Conservation (phyloP, 2,113 vertebrate species). For the Mobula birostris region DNA sequence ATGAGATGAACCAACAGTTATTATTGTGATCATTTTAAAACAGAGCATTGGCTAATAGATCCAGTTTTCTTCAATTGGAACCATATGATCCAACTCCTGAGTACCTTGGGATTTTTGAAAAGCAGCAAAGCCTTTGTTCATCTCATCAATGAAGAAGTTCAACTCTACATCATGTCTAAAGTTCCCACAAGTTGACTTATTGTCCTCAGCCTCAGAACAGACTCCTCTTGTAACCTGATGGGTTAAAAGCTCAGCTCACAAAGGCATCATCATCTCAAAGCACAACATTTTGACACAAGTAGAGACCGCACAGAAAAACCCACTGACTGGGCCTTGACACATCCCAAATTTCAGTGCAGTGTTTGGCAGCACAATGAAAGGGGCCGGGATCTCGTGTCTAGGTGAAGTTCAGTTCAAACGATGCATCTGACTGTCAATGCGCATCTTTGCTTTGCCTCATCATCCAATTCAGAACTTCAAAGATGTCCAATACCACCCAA, state of each 20-base stretch:
- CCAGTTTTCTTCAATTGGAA: neutral
- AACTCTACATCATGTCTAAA: neutral
- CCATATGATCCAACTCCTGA: neutral
- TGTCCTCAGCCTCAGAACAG: neutral
- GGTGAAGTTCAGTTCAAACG: neutral
- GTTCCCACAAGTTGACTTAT: neutral
- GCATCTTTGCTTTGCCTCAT: neutral
- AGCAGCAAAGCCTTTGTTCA: neutral
- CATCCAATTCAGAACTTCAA: neutral
- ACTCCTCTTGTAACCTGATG: neutral
- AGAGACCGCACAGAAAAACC: neutral
- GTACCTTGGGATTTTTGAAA: neutral
- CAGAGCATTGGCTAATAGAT: neutral
- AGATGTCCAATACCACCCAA: neutral
- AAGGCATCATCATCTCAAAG: neutral
- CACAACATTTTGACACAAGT: neutral
- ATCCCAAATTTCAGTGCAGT: neutral
- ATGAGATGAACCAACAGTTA: neutral
- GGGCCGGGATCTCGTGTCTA: neutral
- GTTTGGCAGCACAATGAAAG: neutral
- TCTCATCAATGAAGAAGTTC: neutral
- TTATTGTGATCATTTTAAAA: neutral
- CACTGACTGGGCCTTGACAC: neutral
- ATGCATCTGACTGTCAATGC: neutral
- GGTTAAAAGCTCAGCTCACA: neutral